These are phyloP conservation scores for Spea multiplicata DNA, from an alignment of 2,113 vertebrate species.

Conservation along the genomic window DNA sequence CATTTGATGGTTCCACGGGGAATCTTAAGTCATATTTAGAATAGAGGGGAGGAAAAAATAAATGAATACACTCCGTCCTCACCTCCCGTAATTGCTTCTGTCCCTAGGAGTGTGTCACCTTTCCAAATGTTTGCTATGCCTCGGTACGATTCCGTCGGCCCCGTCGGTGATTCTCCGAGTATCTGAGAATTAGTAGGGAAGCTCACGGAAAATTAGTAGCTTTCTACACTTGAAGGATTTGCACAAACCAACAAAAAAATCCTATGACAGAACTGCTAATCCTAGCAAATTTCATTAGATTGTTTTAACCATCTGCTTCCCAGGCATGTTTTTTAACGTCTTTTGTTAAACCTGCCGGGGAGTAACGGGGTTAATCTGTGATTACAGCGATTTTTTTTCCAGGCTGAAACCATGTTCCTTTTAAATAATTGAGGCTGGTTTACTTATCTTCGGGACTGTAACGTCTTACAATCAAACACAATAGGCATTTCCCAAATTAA, in stretches of 20 bases:
- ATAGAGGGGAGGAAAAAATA: constrained; percentile 10
- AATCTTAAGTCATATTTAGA: constrained; percentile 50
- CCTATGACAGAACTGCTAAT: constrained; percentile 23
- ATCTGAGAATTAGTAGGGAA: constrained; percentile 34
- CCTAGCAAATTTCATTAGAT: not conserved
- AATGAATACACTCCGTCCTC: constrained; percentile 35
- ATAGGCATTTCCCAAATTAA: not conserved
- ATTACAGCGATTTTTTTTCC: not conserved
- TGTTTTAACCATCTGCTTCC: constrained; percentile 9
- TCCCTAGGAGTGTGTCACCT: constrained; percentile 39
- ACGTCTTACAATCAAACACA: constrained; percentile 4
- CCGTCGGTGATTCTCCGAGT: constrained; percentile 22
- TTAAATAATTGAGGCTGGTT: not conserved
- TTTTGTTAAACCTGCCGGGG: not conserved
- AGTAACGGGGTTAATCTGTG: not conserved
- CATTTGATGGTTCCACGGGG: constrained; percentile 39
- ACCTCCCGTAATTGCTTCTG: constrained; percentile 35
- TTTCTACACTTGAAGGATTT: constrained; percentile 39
- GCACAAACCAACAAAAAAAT: not conserved
- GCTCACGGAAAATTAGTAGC: constrained; percentile 29
- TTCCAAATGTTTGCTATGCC: constrained; percentile 10
- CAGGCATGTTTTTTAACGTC: not conserved
- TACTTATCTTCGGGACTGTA: not conserved
- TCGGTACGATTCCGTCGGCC: constrained; percentile 16
- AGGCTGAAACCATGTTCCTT: not conserved